Evolutionary conservation across 2,888 invertebrate species (phyloP).

Genomic region (Drosophila suboccidentalis): DNA sequence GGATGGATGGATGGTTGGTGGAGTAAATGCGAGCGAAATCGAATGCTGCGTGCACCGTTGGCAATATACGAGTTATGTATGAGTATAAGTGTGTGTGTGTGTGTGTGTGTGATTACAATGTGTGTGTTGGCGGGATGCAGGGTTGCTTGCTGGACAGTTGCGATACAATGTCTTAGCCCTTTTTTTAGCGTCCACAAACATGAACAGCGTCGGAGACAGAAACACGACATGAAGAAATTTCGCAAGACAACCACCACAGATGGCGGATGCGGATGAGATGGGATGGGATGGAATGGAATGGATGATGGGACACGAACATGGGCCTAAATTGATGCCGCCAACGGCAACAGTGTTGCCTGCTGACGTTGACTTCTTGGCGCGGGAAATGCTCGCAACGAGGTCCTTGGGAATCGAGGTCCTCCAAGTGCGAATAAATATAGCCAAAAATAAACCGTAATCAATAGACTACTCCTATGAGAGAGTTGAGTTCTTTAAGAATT

Average conservation of each 20-base stretch:
- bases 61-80: slow-evolving; percentile 37
- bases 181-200: slow-evolving; percentile 38
- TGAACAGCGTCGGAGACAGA: slow-evolving; percentile 10
- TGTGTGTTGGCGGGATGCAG: slow-evolving; percentile 40
- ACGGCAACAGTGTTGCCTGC: slow-evolving; percentile 3
- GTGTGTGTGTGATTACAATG: slow-evolving; percentile 5
- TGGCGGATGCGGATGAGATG: slow-evolving; percentile 7
- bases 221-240: slow-evolving; percentile 35
- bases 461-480: slow-evolving; percentile 4
- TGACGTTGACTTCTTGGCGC: slow-evolving; percentile 3
- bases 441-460: slow-evolving; percentile 10
- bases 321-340: slow-evolving; percentile 11
- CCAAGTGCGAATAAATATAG: background rate
- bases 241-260: slow-evolving; percentile 43
- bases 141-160: slow-evolving; percentile 35
- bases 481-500: slow-evolving; percentile 13
- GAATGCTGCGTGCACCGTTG: slow-evolving; percentile 55
- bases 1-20: slow-evolving; percentile 32
- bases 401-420: background rate
- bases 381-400: background rate
- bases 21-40: slow-evolving; percentile 62
- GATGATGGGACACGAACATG: background rate
- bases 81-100: slow-evolving; percentile 15
- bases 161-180: slow-evolving; percentile 57
- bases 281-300: background rate